phyloP scores from a whole-genome alignment of 2,888 invertebrate species.

The Mythimna vitellina region DNA sequence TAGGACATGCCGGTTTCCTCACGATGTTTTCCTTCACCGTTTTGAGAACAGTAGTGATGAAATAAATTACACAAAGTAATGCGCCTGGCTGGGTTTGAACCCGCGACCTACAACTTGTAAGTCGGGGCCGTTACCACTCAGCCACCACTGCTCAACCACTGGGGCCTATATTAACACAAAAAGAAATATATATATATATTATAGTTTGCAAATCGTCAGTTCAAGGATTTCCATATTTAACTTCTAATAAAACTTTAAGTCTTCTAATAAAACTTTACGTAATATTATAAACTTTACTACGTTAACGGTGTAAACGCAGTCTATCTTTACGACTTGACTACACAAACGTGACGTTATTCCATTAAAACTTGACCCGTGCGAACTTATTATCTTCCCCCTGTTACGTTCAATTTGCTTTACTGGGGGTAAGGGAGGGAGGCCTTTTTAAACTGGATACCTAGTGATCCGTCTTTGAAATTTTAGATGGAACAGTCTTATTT shows the following conservation, averaged over 20 bases:
- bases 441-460: slow-evolving; percentile 35
- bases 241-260: too few species aligned
- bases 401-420: slow-evolving; percentile 21
- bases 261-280: neutral
- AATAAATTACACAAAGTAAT: too few species aligned
- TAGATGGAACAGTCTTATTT: slow-evolving; percentile 58
- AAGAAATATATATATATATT: too few species aligned
- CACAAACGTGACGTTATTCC: slow-evolving; percentile 59
- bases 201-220: too few species aligned
- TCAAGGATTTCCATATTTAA: neutral
- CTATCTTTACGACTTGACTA: slow-evolving; percentile 57
- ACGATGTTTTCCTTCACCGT: too few species aligned
- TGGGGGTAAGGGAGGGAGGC: slow-evolving; percentile 27
- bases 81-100: too few species aligned
- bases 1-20: too few species aligned
- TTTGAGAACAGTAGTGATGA: too few species aligned
- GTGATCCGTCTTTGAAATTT: slow-evolving; percentile 62
- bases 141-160: too few species aligned
- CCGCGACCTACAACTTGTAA: too few species aligned
- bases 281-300: neutral
- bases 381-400: slow-evolving; percentile 47
- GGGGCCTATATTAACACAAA: too few species aligned
- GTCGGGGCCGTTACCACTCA: too few species aligned
- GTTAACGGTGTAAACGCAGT: slow-evolving; percentile 59
- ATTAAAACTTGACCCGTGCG: slow-evolving; percentile 55